These are phyloP conservation scores for Steinernema scapterisci DNA, from an alignment of 2,888 invertebrate species.

Conservation along the genomic window DNA sequence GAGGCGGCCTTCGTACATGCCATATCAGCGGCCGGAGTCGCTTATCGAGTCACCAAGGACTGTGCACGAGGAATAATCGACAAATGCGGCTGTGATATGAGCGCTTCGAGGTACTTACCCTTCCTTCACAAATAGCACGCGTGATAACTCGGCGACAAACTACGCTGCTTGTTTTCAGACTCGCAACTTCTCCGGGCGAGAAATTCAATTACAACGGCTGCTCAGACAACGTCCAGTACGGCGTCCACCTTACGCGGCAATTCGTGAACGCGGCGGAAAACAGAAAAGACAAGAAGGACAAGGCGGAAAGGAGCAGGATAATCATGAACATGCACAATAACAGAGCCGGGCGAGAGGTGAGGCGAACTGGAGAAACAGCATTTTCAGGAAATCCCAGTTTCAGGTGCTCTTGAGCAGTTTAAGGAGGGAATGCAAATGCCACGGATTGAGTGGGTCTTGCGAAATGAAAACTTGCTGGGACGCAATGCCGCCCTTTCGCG, in stretches of 20 bases:
- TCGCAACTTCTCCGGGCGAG: constrained; percentile 27
- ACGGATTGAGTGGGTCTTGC: constrained; percentile 64
- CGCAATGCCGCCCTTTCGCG: constrained; percentile 75
- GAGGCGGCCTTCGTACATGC: constrained; percentile 66
- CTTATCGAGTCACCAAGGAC: constrained; percentile 70
- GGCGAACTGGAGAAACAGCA: not conserved
- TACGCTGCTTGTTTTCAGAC: not conserved
- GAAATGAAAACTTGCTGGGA: constrained; percentile 70
- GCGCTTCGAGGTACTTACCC: constrained; percentile 45
- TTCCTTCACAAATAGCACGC: not conserved
- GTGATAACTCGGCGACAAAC: not conserved
- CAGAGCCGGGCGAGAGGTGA: constrained; percentile 69
- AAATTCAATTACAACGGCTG: constrained; percentile 68
- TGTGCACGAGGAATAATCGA: constrained; percentile 70
- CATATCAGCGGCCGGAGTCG: constrained; percentile 64
- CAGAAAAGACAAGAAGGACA: constrained; percentile 43
- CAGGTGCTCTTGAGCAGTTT: constrained; percentile 70
- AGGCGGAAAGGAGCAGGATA: constrained; percentile 33
- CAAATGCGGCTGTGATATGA: constrained; percentile 70
- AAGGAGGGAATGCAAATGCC: constrained; percentile 65
- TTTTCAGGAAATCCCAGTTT: not conserved
- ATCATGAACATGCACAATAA: constrained; percentile 70
- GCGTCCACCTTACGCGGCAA: constrained; percentile 55
- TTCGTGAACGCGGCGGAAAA: constrained; percentile 68
- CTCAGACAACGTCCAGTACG: constrained; percentile 68